Evolutionary conservation across 2,797 vertebrate genomes (phyloP).

Genomic region (Triplophysa yarkandensis): DNA sequence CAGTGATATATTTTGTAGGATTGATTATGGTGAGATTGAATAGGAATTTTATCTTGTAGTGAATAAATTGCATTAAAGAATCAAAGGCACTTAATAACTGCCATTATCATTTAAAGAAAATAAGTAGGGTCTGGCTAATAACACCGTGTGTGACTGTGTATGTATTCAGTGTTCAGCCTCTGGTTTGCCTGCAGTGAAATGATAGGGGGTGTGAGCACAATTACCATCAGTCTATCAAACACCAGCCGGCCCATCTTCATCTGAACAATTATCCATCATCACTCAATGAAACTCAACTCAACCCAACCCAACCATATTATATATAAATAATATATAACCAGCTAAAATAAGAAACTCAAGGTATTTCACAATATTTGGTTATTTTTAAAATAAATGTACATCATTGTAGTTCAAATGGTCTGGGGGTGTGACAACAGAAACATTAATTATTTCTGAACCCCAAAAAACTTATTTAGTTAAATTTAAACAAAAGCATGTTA

Average conservation of each 20-base stretch:
- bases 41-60: conserved; percentile 62
- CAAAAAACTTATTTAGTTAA: too few species aligned
- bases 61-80: conserved; percentile 77
- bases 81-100: conserved; percentile 77
- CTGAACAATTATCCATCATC: conserved; percentile 35
- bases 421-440: too few species aligned
- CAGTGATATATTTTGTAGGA: conserved; percentile 25
- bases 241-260: conserved; percentile 29
- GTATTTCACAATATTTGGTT: too few species aligned
- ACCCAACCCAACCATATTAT: too few species aligned
- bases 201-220: conserved; percentile 63
- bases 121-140: conserved; percentile 72
- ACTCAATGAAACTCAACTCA: background rate
- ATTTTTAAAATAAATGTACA: too few species aligned
- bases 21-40: conserved; percentile 34
- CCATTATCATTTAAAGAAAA: conserved; percentile 79
- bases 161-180: conserved; percentile 69
- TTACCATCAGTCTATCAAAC: conserved; percentile 45
- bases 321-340: too few species aligned
- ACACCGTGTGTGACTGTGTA: conserved; percentile 67
- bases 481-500: too few species aligned
- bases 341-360: too few species aligned
- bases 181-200: conserved; percentile 63
- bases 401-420: too few species aligned
- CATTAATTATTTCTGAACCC: too few species aligned